Conservation (phyloP, 2,113 vertebrate species). For the Larimichthys crocea region DNA sequence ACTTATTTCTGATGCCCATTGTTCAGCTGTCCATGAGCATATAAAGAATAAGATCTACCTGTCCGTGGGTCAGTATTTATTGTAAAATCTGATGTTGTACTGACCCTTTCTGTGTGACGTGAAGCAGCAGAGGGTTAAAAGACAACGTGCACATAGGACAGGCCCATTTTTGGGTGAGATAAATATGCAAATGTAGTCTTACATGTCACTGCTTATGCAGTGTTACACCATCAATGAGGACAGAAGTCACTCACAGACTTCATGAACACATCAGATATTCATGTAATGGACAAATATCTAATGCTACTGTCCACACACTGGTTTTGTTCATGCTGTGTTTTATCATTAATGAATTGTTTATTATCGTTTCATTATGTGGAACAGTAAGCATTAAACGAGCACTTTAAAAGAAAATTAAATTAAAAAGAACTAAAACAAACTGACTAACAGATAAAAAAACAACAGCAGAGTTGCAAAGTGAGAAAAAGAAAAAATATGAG, state of each 20-base stretch:
- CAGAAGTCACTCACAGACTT: not conserved
- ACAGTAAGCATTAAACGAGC: not conserved
- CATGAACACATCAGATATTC: not conserved
- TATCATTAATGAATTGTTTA: not conserved
- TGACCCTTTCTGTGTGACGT: too few relatives aligned
- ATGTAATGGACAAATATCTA: not conserved
- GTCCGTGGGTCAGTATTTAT: too few relatives aligned
- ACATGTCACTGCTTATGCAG: not conserved
- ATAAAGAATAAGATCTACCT: too few relatives aligned
- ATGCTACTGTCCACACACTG: not conserved
- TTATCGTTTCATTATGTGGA: not conserved
- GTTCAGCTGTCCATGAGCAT: too few relatives aligned
- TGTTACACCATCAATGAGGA: not conserved
- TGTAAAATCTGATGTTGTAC: too few relatives aligned
- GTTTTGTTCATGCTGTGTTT: not conserved
- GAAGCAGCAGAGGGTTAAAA: too few relatives aligned
- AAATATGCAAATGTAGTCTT: too few relatives aligned
- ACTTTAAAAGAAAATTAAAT: too few relatives aligned
- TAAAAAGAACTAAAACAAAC: not conserved
- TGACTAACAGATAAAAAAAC: not conserved
- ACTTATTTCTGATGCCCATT: too few relatives aligned
- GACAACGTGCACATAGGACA: too few relatives aligned
- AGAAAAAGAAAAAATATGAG: not conserved
- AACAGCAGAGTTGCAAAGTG: not conserved
- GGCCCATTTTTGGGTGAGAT: too few relatives aligned